A percentile compares a stretch with the other conserved stretches of the same genome.
Evolutionary conservation across 1,140 invertebrate species (phyloP).

Genomic region (Aphelenchoides fujianensis): DNA sequence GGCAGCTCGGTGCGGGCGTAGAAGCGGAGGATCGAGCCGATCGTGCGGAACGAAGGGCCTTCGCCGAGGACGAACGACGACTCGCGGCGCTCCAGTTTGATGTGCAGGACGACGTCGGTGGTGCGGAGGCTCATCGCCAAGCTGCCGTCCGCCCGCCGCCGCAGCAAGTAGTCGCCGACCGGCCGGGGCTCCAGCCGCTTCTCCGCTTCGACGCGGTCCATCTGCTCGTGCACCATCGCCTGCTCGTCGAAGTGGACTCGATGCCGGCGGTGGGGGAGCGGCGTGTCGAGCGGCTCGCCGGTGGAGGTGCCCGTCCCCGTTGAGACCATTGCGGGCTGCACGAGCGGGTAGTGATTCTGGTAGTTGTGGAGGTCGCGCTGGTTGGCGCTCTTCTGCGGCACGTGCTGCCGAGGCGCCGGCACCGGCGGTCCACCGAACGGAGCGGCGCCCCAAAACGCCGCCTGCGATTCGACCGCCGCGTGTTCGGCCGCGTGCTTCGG

Average conservation of each 20-base stretch:
- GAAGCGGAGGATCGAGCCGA: conserved; percentile 10
- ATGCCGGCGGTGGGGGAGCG: conserved; percentile 2
- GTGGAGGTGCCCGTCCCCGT: not conserved
- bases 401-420: not conserved
- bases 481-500: not conserved
- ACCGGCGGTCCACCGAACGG: not conserved
- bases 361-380: not conserved
- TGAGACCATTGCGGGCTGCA: too few species aligned
- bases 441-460: not conserved
- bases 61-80: conserved; percentile 5
- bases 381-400: not conserved
- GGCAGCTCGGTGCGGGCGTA: conserved; percentile 6
- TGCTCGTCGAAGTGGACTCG: conserved; percentile 16
- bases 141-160: conserved; percentile 4
- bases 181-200: not conserved
- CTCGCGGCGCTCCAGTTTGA: conserved; percentile 16
- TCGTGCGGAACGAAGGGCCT: conserved; percentile 12
- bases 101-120: conserved; percentile 8
- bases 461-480: not conserved
- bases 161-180: conserved; percentile 16
- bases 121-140: conserved; percentile 13
- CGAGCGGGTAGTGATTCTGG: not conserved
- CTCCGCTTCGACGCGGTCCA: conserved; percentile 20
- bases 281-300: conserved; percentile 2
- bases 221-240: conserved; percentile 19